Evolutionary conservation across 1,140 invertebrate genomes (phyloP).

Genomic region (Diabrotica undecimpunctata): DNA sequence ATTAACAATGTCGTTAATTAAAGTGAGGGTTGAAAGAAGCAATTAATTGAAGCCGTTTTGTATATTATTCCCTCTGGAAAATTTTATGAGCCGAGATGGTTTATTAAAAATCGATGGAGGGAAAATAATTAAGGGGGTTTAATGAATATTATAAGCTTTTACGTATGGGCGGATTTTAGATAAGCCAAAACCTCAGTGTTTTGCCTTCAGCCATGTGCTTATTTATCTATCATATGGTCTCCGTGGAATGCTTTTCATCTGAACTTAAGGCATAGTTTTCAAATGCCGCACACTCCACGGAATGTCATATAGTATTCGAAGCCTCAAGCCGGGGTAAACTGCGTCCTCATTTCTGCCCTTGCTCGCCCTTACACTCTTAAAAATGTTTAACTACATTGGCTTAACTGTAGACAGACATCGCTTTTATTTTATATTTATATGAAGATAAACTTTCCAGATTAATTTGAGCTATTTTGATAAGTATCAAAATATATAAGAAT

Average conservation of each 20-base stretch:
- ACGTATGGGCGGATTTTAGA: slow-evolving; percentile 22
- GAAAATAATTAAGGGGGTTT: slow-evolving; percentile 8
- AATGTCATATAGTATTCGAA: slow-evolving; percentile 46
- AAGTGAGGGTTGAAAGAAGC: slow-evolving; percentile 4
- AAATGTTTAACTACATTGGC: no score
- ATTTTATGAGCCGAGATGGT: slow-evolving; percentile 11
- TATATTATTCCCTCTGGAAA: slow-evolving; percentile 9
- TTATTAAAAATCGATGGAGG: slow-evolving; percentile 15
- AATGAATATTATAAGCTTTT: slow-evolving; percentile 18
- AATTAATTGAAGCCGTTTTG: slow-evolving; percentile 17
- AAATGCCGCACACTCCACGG: slow-evolving; percentile 43
- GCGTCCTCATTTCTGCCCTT: neutral
- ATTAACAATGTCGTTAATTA: slow-evolving; percentile 17
- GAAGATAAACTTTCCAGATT: no score
- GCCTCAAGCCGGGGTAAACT: slow-evolving; percentile 18
- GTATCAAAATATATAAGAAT: no score
- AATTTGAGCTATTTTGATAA: no score
- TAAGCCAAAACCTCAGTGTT: slow-evolving; percentile 32
- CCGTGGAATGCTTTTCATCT: slow-evolving; percentile 47
- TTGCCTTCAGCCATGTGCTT: slow-evolving; percentile 38
- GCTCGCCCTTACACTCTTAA: neutral
- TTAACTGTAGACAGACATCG: no score
- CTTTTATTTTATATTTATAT: no score
- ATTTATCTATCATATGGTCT: slow-evolving; percentile 45
- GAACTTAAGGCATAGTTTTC: slow-evolving; percentile 46